Percentiles rank a stretch among this genome's conserved stretches.
Conservation (phyloP, 1,140 invertebrate species). For the Wasmannia auropunctata region DNA sequence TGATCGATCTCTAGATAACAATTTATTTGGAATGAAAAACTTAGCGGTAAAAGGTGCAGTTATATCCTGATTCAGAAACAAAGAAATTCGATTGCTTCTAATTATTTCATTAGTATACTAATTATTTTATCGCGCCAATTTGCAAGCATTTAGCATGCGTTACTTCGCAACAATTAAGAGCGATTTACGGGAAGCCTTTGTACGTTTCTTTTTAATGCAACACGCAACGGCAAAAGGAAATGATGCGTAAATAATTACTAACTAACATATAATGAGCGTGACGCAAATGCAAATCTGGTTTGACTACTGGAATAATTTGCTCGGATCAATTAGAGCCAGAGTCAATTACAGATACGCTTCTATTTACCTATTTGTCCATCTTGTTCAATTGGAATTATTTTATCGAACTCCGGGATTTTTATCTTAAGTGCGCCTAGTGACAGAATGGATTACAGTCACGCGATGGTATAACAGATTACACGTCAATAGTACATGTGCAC, state of each 20-base stretch:
- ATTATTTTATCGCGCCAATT: neutral
- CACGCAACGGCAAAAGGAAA: neutral
- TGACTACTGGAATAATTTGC: constrained; percentile 19
- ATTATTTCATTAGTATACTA: neutral
- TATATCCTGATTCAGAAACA: neutral
- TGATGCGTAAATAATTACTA: constrained; percentile 13
- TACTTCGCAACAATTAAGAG: neutral
- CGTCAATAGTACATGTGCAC: neutral
- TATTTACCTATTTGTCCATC: neutral
- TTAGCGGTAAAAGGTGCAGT: neutral
- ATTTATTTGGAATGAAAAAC: constrained; percentile 39
- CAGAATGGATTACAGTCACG: constrained; percentile 20
- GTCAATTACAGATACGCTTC: neutral
- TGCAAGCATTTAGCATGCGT: neutral
- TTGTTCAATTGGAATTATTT: constrained; percentile 27
- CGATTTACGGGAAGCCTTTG: neutral
- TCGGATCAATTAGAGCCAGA: neutral
- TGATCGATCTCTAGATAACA: constrained; percentile 54
- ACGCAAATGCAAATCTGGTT: constrained; percentile 15
- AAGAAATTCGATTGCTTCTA: neutral
- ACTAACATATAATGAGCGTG: neutral
- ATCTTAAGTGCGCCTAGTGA: neutral
- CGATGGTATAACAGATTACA: neutral
- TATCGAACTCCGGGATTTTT: neutral
- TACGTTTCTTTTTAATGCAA: neutral